Percentiles rank a stretch among this genome's conserved stretches.
Conservation (phyloP, 2,797 vertebrate genomes). For the Prionace glauca region DNA sequence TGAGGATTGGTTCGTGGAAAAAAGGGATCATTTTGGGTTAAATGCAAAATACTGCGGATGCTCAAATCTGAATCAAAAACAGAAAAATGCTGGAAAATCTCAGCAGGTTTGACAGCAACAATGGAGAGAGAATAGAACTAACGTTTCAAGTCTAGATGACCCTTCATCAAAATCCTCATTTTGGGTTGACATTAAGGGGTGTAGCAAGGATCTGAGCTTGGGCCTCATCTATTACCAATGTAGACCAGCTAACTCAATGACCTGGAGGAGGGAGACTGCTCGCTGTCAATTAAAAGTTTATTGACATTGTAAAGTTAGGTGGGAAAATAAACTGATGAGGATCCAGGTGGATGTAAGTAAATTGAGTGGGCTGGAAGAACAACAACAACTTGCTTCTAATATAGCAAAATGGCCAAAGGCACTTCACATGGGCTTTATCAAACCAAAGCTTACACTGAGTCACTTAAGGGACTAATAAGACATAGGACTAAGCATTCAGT, state of each 20-base stretch:
- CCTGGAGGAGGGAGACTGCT: neutral
- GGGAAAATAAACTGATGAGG: neutral
- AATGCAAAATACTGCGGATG: too few species aligned
- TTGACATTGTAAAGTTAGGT: neutral
- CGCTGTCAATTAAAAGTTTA: neutral
- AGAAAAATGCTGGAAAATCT: too few species aligned
- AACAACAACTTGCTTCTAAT: neutral
- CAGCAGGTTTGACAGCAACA: too few species aligned
- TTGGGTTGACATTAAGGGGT: too few species aligned
- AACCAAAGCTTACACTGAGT: too few species aligned
- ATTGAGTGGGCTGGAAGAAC: neutral
- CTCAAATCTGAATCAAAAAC: too few species aligned
- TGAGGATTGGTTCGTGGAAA: too few species aligned
- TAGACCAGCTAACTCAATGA: neutral
- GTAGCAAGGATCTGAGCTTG: neutral
- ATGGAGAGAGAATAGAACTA: too few species aligned
- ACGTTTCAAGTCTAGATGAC: too few species aligned
- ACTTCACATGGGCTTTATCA: neutral
- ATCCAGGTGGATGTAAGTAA: neutral
- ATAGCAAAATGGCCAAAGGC: neutral
- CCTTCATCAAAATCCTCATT: too few species aligned
- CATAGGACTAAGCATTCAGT: neutral
- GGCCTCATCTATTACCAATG: neutral
- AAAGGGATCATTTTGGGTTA: too few species aligned
- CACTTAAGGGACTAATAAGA: neutral